Percentiles rank a stretch among this genome's conserved stretches.
Conservation (phyloP, 2,797 vertebrate species). For the Echeneis naucrates region DNA sequence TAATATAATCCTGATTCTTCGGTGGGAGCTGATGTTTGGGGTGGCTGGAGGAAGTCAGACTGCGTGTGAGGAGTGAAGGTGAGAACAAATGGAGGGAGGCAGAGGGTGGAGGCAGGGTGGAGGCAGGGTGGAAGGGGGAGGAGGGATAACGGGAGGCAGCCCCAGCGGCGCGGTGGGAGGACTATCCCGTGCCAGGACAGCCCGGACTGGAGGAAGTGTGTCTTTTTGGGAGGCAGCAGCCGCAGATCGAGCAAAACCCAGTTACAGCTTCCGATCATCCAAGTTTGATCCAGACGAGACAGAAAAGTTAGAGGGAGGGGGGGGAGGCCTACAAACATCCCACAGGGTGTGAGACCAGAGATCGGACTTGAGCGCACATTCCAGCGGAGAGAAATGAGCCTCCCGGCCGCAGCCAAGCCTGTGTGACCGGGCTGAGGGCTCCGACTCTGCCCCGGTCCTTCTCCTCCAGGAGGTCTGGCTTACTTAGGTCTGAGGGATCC, state of each 20-base stretch:
- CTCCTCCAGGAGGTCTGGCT: slow-evolving; percentile 52
- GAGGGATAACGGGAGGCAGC: slow-evolving; percentile 65
- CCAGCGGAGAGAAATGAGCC: slow-evolving; percentile 70
- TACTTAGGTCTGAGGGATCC: too few relatives aligned
- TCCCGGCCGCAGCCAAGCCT: slow-evolving; percentile 59
- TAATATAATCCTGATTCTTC: too few relatives aligned
- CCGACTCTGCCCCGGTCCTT: slow-evolving; percentile 56
- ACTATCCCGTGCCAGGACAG: slow-evolving; percentile 80
- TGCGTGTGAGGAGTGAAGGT: slow-evolving; percentile 59
- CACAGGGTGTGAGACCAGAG: slow-evolving; percentile 34
- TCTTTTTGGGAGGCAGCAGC: slow-evolving; percentile 25
- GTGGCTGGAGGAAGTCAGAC: slow-evolving; percentile 54
- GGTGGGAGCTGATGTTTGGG: background rate
- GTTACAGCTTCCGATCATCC: background rate
- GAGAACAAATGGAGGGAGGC: slow-evolving; percentile 70
- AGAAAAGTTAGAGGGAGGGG: too few relatives aligned
- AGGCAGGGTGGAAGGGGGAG: slow-evolving; percentile 67
- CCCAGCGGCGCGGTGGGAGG: slow-evolving; percentile 79
- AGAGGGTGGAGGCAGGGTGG: slow-evolving; percentile 56
- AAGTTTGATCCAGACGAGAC: too few relatives aligned
- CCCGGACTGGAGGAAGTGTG: slow-evolving; percentile 67
- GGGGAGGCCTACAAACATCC: too few relatives aligned
- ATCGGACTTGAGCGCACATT: slow-evolving; percentile 61
- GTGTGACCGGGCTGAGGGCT: slow-evolving; percentile 67
- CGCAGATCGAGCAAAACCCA: slow-evolving; percentile 25